Base-by-base conservation (phyloP, 2,888 invertebrate genomes). In the Charanyca ferruginea region DNA sequence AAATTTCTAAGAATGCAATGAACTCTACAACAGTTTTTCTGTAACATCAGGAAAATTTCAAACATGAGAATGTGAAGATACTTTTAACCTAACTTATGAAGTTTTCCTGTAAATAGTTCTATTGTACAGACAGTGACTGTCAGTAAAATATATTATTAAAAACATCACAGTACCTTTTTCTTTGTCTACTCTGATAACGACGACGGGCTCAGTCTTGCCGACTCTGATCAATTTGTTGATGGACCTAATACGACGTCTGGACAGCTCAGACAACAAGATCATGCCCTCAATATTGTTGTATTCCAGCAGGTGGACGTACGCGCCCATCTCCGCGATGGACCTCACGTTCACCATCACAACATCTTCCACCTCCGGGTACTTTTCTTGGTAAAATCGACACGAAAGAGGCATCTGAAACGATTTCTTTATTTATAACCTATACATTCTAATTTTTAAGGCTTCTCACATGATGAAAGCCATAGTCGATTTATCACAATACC, bases 241-340 rank as follows among this genome's bases (percentile, higher is more conserved):
- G 66, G 99, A 99, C 77, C 99, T 97, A 85, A 99, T 99, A 96
- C 99, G 98, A 94, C 99, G 97, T 89, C 99, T 97, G 5, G 99
- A 99, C 96, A 99, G 96, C 93, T 99, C 99, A 7, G 99, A 99
- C 3, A 99, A 96, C 89, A 99, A 95, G 77, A 99, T 99, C 99
- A 99, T 99, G 87, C 99, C 99, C 94, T 99, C 99, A 83, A 99
- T 99, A 89, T 99, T 99, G 93, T 99, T 99, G 92, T 99, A 99
- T 94, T 99, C 99, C 77, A 99, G 95, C 71, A 99, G 96, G 92
- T 99, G 98, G 18, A 99, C 99, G 92, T 99, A 99, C 2, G 99
- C 99, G 69, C 99, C 99, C 99, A 99, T 99, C 96, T 99, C 99
- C 20, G 99, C 99, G 87, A 99, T 99, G 77, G 99, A 98, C 49